Conservation (phyloP, 1,140 invertebrate species). For the Pseudomyrmex gracilis region DNA sequence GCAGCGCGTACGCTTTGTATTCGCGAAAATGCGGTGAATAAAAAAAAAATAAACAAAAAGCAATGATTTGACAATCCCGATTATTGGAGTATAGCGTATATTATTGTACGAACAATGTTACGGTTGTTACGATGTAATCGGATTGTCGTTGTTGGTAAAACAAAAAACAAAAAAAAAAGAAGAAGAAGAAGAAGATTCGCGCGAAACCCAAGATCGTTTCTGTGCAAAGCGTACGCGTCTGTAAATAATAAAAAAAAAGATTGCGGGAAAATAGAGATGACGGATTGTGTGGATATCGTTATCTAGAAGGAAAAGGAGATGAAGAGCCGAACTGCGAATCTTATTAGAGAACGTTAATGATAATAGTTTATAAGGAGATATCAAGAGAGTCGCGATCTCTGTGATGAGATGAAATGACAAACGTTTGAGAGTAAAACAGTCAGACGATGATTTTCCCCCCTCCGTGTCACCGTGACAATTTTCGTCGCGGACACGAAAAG, state of each 20-base stretch:
- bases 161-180: too few species aligned
- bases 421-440: slow-evolving; percentile 39
- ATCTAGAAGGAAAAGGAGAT: slow-evolving; percentile 26
- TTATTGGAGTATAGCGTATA: background rate
- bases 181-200: background rate
- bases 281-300: slow-evolving; percentile 1
- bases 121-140: slow-evolving; percentile 1
- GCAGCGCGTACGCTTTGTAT: slow-evolving; percentile 25
- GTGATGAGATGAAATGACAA: slow-evolving; percentile 45
- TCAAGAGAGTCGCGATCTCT: slow-evolving; percentile 64
- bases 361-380: slow-evolving; percentile 58
- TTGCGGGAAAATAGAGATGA: slow-evolving; percentile 1
- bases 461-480: slow-evolving; percentile 54
- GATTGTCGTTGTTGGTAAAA: background rate
- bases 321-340: slow-evolving; percentile 39
- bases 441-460: slow-evolving; percentile 46
- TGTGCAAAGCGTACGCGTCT: slow-evolving; percentile 3
- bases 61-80: background rate
- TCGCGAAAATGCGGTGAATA: background rate
- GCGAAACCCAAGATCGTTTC: background rate
- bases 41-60: background rate
- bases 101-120: background rate
- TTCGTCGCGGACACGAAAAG: slow-evolving; percentile 55
- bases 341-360: slow-evolving; percentile 60
- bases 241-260: background rate